Percentiles rank a stretch among this genome's conserved stretches.
These are phyloP conservation scores for Desmophyllum pertusum DNA, from an alignment of 92 coral and sea anemone species.

Conservation along the genomic window DNA sequence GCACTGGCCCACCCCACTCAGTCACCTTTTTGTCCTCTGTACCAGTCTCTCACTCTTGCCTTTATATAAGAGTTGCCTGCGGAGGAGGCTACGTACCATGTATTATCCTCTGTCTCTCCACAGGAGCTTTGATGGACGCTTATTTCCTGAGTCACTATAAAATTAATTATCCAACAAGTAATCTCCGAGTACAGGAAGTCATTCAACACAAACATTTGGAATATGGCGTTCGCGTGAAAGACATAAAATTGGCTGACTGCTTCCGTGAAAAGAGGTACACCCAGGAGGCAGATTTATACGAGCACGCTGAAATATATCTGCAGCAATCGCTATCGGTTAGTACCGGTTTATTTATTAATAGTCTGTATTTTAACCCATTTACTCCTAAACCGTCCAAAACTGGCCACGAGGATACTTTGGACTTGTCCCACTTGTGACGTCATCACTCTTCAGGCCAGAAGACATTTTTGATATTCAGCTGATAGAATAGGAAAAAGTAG, in stretches of 20 bases:
- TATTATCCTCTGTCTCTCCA: neutral
- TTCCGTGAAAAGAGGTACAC: slow-evolving; percentile 50
- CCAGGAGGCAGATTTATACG: slow-evolving; percentile 34
- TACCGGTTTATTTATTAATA: too few relatives aligned
- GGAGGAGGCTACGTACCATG: too few relatives aligned
- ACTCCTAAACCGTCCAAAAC: too few relatives aligned
- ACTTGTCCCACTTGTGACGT: too few relatives aligned
- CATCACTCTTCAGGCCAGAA: too few relatives aligned
- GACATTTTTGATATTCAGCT: too few relatives aligned
- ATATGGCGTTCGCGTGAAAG: slow-evolving; percentile 53
- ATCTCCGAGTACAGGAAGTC: slow-evolving; percentile 55
- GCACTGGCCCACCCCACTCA: too few relatives aligned
- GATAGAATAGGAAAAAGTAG: too few relatives aligned
- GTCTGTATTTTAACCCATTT: neutral
- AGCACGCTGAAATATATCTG: slow-evolving; percentile 11
- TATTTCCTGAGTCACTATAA: slow-evolving; percentile 60
- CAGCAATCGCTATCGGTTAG: slow-evolving; percentile 20
- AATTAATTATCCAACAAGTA: slow-evolving; percentile 31
- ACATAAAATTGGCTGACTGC: slow-evolving; percentile 49
- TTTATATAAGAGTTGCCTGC: too few relatives aligned
- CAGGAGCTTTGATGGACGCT: slow-evolving; percentile 90
- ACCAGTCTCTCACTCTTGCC: too few relatives aligned
- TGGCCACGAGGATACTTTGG: too few relatives aligned
- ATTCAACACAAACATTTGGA: slow-evolving; percentile 55
- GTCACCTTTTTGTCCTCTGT: too few relatives aligned